Evolutionary conservation across 2,797 vertebrate species (phyloP), one percentile per base, ranked within the genome.

Genomic region (Poeciliopsis paucimaculata): DNA sequence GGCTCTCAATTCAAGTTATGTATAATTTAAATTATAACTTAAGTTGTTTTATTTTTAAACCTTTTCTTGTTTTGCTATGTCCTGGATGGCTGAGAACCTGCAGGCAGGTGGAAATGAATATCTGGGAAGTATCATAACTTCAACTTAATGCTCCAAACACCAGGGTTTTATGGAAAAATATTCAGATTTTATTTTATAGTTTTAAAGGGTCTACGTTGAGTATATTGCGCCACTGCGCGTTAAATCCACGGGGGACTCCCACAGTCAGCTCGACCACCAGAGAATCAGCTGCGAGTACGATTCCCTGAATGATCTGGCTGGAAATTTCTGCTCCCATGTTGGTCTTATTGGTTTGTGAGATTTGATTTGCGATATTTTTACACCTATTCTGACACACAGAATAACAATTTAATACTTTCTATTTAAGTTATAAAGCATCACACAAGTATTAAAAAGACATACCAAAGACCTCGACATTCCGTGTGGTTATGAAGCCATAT

Each of bases 261-360:
- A 45, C 16, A 51, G 16, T 46, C 47, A 2, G 10, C 60, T 31
- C 73, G 75, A 82, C 43, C 73, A 70, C 3, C 81, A 79, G 47
- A 46, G 9, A n/a, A 39, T 81, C n/a, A 46, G 64, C 70, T 60
- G 45, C 73, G 39, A 74, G 0, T 39, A 79, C 0, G 87, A 80
- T n/a, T 23, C 72, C 12, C 10, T 62, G 26, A 85, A 82, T 6
- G 87, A 93, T 66, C 57, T 92, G 34, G 82, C 79, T 0, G 72
- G 88, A 93, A 2, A 87, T 93, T 82, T 94, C 93, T 36, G 75
- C 83, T 0, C 83, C 81, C 23, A 91, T 93, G 88, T 92, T 93
- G 34, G 93, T 93, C 82, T 94, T 94, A 4, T 73, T 94, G 68
- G 31, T 77, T 0, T 93, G 68, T 91, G 7, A 20, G 5, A 39